These are phyloP conservation scores for Anseranas semipalmata DNA, from an alignment of 2,113 vertebrate species.

Conservation along the genomic window DNA sequence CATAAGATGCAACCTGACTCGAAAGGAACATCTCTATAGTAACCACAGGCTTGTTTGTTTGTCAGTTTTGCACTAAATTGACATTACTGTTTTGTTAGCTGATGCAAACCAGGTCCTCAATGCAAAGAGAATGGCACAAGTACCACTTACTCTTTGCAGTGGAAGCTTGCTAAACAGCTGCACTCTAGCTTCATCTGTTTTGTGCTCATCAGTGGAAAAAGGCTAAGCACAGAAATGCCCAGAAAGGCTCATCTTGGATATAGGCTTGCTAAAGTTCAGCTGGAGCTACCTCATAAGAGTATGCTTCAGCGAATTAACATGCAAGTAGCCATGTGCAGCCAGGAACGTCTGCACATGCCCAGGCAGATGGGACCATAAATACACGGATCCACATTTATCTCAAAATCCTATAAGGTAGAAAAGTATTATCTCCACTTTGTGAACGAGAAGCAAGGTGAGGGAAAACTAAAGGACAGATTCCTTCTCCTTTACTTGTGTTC, in stretches of 20 bases:
- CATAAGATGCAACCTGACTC: not conserved
- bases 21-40: not conserved
- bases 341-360: accelerated
- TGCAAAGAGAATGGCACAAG: not conserved
- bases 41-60: not conserved
- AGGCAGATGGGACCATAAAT: not conserved
- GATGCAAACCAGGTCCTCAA: not conserved
- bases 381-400: accelerated
- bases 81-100: not conserved
- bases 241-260: not conserved
- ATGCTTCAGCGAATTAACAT: not conserved
- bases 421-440: not conserved
- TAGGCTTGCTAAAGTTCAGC: not conserved
- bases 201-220: not conserved
- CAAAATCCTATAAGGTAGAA: not conserved
- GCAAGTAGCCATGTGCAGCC: accelerated
- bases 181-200: not conserved
- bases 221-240: accelerated
- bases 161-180: not conserved
- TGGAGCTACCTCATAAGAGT: not conserved
- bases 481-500: not conserved
- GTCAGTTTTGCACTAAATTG: not conserved
- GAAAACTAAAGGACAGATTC: not conserved
- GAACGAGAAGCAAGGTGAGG: not conserved
- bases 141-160: too few relatives aligned